These are phyloP conservation scores for Eustalomyia histrio DNA, from an alignment of 2,888 invertebrate genomes.

Conservation along the genomic window DNA sequence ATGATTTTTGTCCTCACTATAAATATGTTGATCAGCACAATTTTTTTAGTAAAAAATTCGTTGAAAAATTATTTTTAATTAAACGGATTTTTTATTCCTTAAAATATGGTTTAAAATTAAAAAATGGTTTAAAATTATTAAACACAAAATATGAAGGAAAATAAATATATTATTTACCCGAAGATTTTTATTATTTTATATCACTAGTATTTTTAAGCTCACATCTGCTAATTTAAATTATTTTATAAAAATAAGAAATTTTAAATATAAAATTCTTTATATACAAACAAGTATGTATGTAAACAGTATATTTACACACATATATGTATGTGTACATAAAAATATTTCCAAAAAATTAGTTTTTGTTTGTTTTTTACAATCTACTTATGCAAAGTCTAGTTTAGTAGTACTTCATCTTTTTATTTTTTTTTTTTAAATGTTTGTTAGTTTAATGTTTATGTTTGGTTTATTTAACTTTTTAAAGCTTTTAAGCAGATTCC, in stretches of 20 bases:
- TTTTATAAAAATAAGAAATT: neutral
- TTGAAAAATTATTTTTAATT: no score
- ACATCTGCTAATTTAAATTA: constrained; percentile 1
- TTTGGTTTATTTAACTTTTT: constrained; percentile 57
- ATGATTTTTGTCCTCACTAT: no score
- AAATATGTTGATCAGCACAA: no score
- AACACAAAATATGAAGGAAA: no score
- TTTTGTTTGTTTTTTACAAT: constrained; percentile 14
- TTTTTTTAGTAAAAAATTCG: no score
- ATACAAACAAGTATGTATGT: constrained; percentile 2
- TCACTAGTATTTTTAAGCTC: neutral
- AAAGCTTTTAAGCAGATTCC: constrained; percentile 61
- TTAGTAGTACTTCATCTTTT: neutral
- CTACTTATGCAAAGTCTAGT: neutral
- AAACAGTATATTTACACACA: neutral
- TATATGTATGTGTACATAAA: neutral
- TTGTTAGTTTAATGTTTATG: constrained; percentile 43
- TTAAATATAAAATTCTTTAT: constrained; percentile 1
- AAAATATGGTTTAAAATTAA: no score
- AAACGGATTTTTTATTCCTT: no score
- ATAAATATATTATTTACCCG: no score
- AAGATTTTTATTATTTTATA: no score
- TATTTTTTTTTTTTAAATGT: constrained; percentile 4
- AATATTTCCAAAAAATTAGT: constrained; percentile 8
- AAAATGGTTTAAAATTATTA: no score